Evolutionary conservation across 1,140 invertebrate genomes (phyloP), one percentile per base, ranked within the genome.

Genomic region (Drosophila nebulosa): DNA sequence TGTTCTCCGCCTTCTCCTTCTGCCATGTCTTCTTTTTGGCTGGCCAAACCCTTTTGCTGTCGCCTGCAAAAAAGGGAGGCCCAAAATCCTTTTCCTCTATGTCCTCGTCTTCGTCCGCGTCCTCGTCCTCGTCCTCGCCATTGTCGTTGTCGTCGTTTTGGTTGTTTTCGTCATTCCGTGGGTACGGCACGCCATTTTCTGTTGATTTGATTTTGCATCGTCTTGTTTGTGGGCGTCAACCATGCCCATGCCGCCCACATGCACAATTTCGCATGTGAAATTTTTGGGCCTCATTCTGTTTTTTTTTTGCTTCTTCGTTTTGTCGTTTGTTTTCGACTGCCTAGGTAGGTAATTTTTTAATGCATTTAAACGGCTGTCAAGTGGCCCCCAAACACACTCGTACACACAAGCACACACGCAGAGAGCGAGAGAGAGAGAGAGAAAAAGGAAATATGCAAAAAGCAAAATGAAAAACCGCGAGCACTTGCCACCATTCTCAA

Each of bases 341-440:
- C 58, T 52, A 27, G 66, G 46, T 75, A 59, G 67, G 79, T 83
- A 83, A 83, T 85, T 83, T 83, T 83, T 83, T 85, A 83, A 83
- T 83, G 76, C 79, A 79, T 85, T 83, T 83, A 85, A 83, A 83
- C 71, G 79, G 79, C 79, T 85, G 79, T 85, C 80, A 83, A 83
- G 79, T 83, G 79, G 76, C 80, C 67, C 66, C 74, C 69, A 72
- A 69, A 71, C 69, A 59, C 59, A 55, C 52, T 4, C 4, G n/a
- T 18, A 50, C 10, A 21, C 53, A 69, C 66, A 59, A 58, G 36
- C 27, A 51, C 51, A 30, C 24, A 24, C n/a, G n/a, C n/a, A n/a
- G n/a, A n/a, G n/a, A n/a, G n/a, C n/a, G n/a, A n/a, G n/a, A n/a
- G n/a, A n/a, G n/a, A n/a, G n/a, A n/a, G n/a, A n/a, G 9, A 21